These are phyloP conservation scores for Kryptolebias marmoratus DNA, from an alignment of 2,113 vertebrate genomes.

Conservation along the genomic window DNA sequence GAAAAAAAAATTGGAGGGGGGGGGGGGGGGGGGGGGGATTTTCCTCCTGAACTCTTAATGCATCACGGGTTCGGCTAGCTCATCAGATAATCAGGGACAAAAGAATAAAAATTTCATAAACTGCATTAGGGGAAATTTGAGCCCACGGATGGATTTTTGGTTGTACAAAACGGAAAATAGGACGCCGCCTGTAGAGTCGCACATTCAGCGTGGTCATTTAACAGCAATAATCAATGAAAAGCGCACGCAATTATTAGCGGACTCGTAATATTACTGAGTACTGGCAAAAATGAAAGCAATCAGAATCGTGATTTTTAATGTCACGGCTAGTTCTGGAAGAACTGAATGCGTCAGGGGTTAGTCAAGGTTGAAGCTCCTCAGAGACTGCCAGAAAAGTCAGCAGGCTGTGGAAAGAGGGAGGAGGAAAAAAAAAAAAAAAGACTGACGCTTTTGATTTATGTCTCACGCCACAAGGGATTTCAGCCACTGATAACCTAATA, in stretches of 20 bases:
- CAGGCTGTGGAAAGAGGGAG: slow-evolving; percentile 47
- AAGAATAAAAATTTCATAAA: slow-evolving; percentile 17
- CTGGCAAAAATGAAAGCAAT: slow-evolving; percentile 29
- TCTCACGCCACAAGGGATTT: slow-evolving; percentile 74
- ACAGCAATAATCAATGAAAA: slow-evolving; percentile 1
- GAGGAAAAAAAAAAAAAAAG: slow-evolving; percentile 2
- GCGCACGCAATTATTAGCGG: not conserved
- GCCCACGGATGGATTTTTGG: slow-evolving; percentile 15
- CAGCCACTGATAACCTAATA: slow-evolving; percentile 80
- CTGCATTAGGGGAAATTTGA: slow-evolving; percentile 47
- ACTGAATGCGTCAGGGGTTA: slow-evolving; percentile 30
- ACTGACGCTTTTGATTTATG: slow-evolving; percentile 79
- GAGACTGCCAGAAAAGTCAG: slow-evolving; percentile 59
- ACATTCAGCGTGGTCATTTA: slow-evolving; percentile 8
- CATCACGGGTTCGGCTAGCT: slow-evolving; percentile 35
- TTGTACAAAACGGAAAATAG: slow-evolving; percentile 4
- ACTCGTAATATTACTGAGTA: not conserved
- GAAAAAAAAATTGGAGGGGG: slow-evolving; percentile 32
- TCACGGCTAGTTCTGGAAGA: slow-evolving; percentile 36
- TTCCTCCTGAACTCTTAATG: slow-evolving; percentile 35
- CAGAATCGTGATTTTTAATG: slow-evolving; percentile 44
- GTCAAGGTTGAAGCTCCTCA: slow-evolving; percentile 58
- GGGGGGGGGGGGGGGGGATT: not conserved
- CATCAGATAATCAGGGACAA: slow-evolving; percentile 36
- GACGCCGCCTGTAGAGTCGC: not conserved